phyloP scores from a whole-genome alignment of 2,888 invertebrate genomes.

The Lasioglossum leucozonium region DNA sequence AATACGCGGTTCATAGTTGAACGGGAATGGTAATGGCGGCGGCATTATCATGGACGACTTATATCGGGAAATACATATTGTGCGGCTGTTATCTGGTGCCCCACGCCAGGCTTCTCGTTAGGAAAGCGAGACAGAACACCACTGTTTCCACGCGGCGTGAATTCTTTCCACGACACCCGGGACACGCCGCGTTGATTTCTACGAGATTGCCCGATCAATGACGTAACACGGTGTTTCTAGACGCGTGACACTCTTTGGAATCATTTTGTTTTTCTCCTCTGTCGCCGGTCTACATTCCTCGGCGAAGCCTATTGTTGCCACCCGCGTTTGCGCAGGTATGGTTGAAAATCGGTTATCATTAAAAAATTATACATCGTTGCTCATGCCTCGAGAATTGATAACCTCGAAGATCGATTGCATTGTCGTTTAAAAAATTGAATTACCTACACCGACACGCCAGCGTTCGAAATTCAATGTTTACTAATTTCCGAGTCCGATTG shows the following conservation, averaged over 20 bases:
- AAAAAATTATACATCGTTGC: no score
- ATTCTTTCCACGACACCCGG: slow-evolving; percentile 13
- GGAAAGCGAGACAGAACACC: slow-evolving; percentile 8
- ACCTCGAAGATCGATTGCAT: no score
- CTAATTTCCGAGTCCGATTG: not conserved
- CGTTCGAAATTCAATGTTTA: not conserved
- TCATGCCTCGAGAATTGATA: no score
- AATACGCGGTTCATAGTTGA: slow-evolving; percentile 51
- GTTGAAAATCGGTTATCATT: not conserved
- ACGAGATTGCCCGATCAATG: slow-evolving; percentile 21
- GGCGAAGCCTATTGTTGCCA: not conserved
- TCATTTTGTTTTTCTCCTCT: not conserved
- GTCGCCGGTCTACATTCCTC: not conserved
- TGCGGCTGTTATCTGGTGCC: slow-evolving; percentile 13
- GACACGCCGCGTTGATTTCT: not conserved
- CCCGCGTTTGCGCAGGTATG: not conserved
- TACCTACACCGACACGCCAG: not conserved
- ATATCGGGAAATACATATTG: slow-evolving; percentile 52
- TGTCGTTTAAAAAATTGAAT: not conserved
- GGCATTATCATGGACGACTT: slow-evolving; percentile 42
- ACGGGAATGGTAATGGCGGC: slow-evolving; percentile 47
- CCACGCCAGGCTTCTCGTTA: slow-evolving; percentile 14
- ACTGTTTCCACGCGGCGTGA: slow-evolving; percentile 27
- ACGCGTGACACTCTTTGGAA: slow-evolving; percentile 5
- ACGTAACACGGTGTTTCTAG: slow-evolving; percentile 14